A percentile compares a stretch with the other conserved stretches of the same genome.
phyloP scores from a whole-genome alignment of 1,140 invertebrate species.

The Drosophila pectinifera region DNA sequence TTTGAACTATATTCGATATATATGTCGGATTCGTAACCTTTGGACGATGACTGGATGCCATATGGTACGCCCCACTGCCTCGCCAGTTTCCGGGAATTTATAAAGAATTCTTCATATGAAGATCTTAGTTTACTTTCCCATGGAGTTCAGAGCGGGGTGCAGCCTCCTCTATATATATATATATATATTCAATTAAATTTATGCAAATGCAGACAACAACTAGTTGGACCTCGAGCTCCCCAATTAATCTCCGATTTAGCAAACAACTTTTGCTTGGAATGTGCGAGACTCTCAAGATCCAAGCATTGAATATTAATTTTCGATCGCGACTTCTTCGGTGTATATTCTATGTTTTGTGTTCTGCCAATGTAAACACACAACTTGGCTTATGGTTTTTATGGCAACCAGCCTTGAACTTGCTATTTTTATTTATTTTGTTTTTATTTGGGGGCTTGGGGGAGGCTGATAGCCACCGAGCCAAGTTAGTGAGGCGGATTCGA shows the following conservation, averaged over 20 bases:
- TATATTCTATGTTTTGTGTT: conserved; percentile 12
- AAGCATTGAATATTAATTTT: conserved; percentile 33
- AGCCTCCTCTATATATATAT: not conserved
- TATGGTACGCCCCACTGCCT: conserved; percentile 37
- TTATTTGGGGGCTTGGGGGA: not conserved
- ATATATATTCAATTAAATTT: conserved; percentile 15
- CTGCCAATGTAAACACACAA: conserved; percentile 37
- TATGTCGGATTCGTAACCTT: conserved; percentile 2
- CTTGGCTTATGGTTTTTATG: conserved; percentile 17
- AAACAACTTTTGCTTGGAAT: conserved; percentile 40
- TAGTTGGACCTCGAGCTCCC: not conserved
- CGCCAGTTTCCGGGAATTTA: conserved; percentile 47
- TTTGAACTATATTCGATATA: conserved; percentile 39
- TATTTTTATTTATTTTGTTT: not conserved
- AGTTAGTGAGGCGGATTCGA: conserved; percentile 14
- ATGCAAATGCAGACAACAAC: conserved; percentile 22
- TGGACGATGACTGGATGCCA: conserved; percentile 10
- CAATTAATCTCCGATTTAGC: conserved; percentile 48
- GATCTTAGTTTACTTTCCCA: conserved; percentile 11
- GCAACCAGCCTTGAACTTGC: conserved; percentile 36
- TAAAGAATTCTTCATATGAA: too few species aligned
- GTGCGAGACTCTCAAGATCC: not conserved
- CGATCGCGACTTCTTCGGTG: conserved; percentile 8
- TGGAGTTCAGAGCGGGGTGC: not conserved
- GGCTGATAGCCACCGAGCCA: not conserved